Evolutionary conservation across 2,797 vertebrate genomes (phyloP).

Genomic region (Poeciliopsis turneri): DNA sequence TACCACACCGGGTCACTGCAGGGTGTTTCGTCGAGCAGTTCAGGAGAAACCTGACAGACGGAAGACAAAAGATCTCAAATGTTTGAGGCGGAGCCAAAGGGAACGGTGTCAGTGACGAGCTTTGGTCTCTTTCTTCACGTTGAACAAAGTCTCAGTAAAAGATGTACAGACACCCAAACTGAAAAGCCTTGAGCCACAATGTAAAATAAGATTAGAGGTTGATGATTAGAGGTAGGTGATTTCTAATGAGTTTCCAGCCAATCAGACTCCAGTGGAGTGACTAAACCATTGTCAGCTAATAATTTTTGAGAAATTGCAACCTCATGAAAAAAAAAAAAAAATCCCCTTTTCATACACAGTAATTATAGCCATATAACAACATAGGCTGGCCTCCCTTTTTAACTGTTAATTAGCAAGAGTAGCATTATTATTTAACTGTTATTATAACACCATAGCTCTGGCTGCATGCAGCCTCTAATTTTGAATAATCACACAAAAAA

Average conservation of each 20-base stretch:
- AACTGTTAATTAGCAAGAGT: too few relatives aligned
- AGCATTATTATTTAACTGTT: neutral
- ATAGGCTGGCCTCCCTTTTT: neutral
- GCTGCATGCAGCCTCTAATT: neutral
- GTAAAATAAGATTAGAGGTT: neutral
- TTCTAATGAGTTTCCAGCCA: neutral
- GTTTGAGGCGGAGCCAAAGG: neutral
- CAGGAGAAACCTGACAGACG: neutral
- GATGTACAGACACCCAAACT: neutral
- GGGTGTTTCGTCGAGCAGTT: neutral
- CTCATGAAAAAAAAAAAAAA: neutral
- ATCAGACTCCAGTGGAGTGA: neutral
- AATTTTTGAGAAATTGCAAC: conserved; percentile 1
- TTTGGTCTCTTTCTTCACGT: neutral
- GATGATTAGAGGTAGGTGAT: neutral
- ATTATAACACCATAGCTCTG: neutral
- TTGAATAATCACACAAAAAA: neutral
- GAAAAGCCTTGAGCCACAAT: neutral
- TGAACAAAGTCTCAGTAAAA: neutral
- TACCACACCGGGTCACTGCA: neutral
- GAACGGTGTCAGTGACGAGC: neutral
- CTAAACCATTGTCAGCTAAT: neutral
- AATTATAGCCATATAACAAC: neutral
- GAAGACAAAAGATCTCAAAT: neutral
- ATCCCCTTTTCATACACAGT: neutral